phyloP scores from a whole-genome alignment of 2,797 vertebrate species.

The Peromyscus melanophrys region DNA sequence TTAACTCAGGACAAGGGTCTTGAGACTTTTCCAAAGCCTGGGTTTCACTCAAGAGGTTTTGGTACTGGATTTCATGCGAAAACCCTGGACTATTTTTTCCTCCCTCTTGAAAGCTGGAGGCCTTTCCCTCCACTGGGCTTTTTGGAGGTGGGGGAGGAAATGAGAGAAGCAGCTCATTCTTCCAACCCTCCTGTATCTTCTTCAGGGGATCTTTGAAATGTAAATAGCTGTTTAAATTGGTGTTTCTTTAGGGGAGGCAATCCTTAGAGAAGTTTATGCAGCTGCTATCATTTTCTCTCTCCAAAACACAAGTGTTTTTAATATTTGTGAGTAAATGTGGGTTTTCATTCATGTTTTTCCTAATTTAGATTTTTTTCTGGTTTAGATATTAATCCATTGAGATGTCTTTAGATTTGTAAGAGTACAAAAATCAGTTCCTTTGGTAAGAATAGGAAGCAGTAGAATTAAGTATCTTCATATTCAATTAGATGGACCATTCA shows the following conservation, averaged over 20 bases:
- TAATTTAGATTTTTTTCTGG: slow-evolving; percentile 48
- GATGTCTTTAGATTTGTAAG: background rate
- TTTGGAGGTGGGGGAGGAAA: background rate
- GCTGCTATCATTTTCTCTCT: background rate
- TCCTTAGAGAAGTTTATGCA: background rate
- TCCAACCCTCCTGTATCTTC: background rate
- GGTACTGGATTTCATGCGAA: background rate
- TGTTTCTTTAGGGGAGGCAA: background rate
- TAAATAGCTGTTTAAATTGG: background rate
- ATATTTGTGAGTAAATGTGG: background rate
- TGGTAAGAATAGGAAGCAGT: slow-evolving; percentile 52
- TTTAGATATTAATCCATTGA: slow-evolving; percentile 66
- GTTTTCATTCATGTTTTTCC: slow-evolving; percentile 26
- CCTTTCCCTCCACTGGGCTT: background rate
- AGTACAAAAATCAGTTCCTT: slow-evolving; percentile 43
- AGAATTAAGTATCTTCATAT: background rate
- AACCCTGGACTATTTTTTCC: background rate
- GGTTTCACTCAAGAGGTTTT: background rate
- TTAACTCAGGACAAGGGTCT: background rate
- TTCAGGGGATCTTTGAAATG: background rate
- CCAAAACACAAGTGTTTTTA: slow-evolving; percentile 62
- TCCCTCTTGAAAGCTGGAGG: background rate
- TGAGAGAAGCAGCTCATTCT: background rate
- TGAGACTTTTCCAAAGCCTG: background rate
- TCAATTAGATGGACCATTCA: slow-evolving; percentile 42